Base-by-base conservation (phyloP, 2,888 invertebrate species). In the Cephus spinipes region DNA sequence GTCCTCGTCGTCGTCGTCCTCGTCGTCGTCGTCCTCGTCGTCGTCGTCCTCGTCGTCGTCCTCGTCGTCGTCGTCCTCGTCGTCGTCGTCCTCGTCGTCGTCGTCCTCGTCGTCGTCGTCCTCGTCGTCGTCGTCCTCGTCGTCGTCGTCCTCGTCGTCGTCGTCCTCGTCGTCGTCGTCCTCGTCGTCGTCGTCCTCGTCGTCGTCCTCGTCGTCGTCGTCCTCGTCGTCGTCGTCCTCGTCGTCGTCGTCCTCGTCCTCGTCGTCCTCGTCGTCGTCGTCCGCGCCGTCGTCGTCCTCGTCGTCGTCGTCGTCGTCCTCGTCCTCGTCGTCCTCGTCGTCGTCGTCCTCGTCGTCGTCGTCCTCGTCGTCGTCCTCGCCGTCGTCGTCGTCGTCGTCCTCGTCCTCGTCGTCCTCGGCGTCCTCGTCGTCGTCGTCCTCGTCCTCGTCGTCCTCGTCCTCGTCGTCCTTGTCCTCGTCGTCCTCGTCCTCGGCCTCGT, bases 301-400 rank as follows among this genome's bases (percentile, higher is more conserved):
- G 68, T 68, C 68, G 12, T 68, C 68, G 68, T 68, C 68, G 68
- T 68, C 68, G 23, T 68, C 68, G 68, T 68, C 68, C 68, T 68
- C 68, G 68, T 68, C 68, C 68, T 68, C 68, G 68, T 68, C 68
- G 68, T 68, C 68, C 68, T 68, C 68, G 68, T 68, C 68, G 68
- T 68, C 68, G 12, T 68, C 68, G 68, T 68, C 55, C n/a, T n/a
- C n/a, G n/a, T n/a, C n/a, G n/a, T n/a, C n/a, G n/a, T 68, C 68
- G 68, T 68, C 68, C 68, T 68, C 68, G 68, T 68, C 68, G 12
- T 68, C 68, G 68, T 68, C 68, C 68, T 68, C 68, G 12, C 23
- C 68, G 68, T 68, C 68, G 12, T 68, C 68, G 68, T 68, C 68
- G 12, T 68, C 68, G 12, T 68, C 68, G 68, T 68, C n/a, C n/a